phyloP scores from a whole-genome alignment of 2,888 invertebrate genomes.

The Heliconius aoede region DNA sequence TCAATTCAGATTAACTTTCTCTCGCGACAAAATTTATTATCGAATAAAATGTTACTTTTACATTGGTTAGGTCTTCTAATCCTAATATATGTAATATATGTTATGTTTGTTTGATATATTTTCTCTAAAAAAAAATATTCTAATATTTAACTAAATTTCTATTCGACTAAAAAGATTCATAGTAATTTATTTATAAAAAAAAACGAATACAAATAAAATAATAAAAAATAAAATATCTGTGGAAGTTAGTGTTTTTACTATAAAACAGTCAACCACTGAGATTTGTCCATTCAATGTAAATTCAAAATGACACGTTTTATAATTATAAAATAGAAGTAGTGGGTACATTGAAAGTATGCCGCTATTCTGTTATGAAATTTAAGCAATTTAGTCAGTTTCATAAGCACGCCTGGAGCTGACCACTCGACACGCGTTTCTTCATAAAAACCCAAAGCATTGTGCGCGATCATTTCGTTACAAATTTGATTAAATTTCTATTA shows the following conservation, averaged over 20 bases:
- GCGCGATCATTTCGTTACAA: conserved; percentile 70
- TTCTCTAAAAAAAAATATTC: too few species aligned
- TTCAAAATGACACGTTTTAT: conserved; percentile 7
- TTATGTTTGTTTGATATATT: too few species aligned
- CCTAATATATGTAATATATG: not conserved
- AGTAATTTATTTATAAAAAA: too few species aligned
- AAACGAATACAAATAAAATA: not conserved
- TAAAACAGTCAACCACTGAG: not conserved
- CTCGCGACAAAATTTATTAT: not conserved
- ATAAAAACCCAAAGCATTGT: conserved; percentile 65
- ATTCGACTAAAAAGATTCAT: too few species aligned
- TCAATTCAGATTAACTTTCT: not conserved
- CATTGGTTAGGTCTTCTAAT: too few species aligned
- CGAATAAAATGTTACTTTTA: too few species aligned
- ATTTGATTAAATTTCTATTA: conserved; percentile 78
- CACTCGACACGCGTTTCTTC: conserved; percentile 62
- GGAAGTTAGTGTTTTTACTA: not conserved
- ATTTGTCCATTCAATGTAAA: not conserved
- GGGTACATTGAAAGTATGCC: conserved; percentile 54
- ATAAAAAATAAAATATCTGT: too few species aligned
- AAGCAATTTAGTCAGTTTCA: conserved; percentile 73
- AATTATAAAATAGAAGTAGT: conserved; percentile 29
- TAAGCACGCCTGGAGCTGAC: conserved; percentile 58
- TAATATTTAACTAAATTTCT: too few species aligned
- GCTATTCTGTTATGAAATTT: conserved; percentile 65